phyloP scores from a whole-genome alignment of 2,797 vertebrate genomes.

The Syngnathus rostellatus region DNA sequence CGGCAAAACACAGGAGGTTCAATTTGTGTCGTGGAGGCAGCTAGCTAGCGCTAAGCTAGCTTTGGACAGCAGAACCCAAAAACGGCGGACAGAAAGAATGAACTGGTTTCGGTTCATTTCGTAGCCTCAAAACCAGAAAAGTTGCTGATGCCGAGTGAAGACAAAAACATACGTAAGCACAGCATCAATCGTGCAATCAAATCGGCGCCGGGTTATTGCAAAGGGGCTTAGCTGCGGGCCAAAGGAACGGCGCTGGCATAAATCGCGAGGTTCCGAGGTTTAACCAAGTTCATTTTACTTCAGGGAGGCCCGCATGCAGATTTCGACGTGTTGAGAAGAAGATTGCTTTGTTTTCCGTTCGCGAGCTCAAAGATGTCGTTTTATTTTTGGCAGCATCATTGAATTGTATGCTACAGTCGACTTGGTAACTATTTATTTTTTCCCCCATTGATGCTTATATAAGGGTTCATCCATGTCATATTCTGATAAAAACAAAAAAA shows the following conservation, averaged over 20 bases:
- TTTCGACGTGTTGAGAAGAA: not conserved
- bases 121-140: conserved; percentile 32
- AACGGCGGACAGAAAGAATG: not conserved
- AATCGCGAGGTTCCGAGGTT: conserved; percentile 33
- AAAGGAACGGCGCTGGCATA: conserved; percentile 23
- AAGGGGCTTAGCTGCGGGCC: conserved; percentile 33
- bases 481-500: not conserved
- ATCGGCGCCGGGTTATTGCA: conserved; percentile 33
- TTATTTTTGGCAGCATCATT: not conserved
- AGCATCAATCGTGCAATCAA: conserved; percentile 52
- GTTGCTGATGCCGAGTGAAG: conserved; percentile 51
- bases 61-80: no score
- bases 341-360: not conserved
- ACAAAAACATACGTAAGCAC: not conserved
- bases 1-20: no score
- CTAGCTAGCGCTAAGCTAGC: no score
- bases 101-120: conserved; percentile 12
- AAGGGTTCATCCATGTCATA: not conserved
- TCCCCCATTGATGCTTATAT: not conserved
- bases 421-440: no score
- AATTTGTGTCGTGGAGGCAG: no score
- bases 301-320: conserved; percentile 24
- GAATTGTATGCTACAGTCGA: not conserved
- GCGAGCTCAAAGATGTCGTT: not conserved
- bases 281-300: conserved; percentile 34